These are phyloP conservation scores for Eulemur rubriventer DNA, from an alignment of 2,797 vertebrate species.

Conservation along the genomic window DNA sequence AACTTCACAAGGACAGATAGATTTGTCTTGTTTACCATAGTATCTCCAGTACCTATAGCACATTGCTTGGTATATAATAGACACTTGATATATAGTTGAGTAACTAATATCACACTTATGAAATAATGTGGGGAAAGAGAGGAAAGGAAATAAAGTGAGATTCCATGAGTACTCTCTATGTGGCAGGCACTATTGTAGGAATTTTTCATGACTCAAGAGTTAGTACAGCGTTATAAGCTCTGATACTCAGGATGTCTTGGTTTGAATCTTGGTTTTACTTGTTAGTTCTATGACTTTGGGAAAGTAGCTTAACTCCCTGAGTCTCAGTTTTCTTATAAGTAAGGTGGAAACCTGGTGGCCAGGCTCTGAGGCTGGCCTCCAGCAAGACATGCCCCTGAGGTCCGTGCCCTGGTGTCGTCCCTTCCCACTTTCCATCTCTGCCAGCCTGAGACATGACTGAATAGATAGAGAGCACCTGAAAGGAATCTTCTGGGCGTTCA, in stretches of 20 bases:
- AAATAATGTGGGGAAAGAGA: not conserved
- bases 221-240: not conserved
- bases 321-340: not conserved
- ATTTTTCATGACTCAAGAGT: not conserved
- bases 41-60: not conserved
- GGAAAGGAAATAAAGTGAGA: not conserved
- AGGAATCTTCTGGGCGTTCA: not conserved
- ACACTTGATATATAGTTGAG: not conserved
- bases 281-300: not conserved
- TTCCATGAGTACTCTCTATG: not conserved
- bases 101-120: not conserved
- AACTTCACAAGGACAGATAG: not conserved
- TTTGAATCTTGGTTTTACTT: not conserved
- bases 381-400: accelerated
- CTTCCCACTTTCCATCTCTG: not conserved
- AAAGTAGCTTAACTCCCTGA: not conserved
- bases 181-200: not conserved
- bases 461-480: not conserved
- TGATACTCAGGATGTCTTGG: not conserved
- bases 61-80: too few relatives aligned
- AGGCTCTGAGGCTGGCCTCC: not conserved
- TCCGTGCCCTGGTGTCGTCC: accelerated
- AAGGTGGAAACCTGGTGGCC: not conserved
- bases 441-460: not conserved
- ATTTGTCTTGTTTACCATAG: not conserved